Evolutionary conservation across 2,113 vertebrate genomes (phyloP), one percentile per base, ranked within the genome.

Genomic region (Rhodinocichla rosea): DNA sequence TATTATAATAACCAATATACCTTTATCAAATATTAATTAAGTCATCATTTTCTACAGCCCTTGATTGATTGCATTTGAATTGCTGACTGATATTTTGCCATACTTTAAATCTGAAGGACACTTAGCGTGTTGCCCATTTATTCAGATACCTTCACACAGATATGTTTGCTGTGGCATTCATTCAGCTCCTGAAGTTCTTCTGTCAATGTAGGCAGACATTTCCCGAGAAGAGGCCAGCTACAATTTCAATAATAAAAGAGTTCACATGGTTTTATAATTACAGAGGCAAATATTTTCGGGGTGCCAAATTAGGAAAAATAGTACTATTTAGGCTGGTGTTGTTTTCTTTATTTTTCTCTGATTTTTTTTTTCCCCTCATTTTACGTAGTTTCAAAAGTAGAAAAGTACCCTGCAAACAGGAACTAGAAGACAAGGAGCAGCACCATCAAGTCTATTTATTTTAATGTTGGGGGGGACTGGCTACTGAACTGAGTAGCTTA

Each of bases 21-120:
- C 75, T 94, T 90, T 92, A 91, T 95, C 75, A 96, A 97, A 92
- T 96, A 95, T 97, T 95, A 90, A 95, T 91, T 87, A 92, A 90
- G 27, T 62, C 42, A 68, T 92, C 30, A 59, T 88, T 95, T 96
- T 88, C 68, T 86, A 4, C 62, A 78, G 71, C 52, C 23, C 70
- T 67, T 94, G 82, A 92, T 65, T 82, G 87, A 94, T 91, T 77
- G 64, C 63, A 47, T 88, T 87, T 77, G 85, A 85, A 90, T 88
- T 94, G 57, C 67, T 82, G 57, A 47, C 87, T 83, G 87, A 47
- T 95, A 79, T 40, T 95, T 92, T 88, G 68, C 78, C 93, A 56
- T 78, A 60, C 35, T 81, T 87, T 12, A 82, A 40, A 59, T 87
- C 42, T 83, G 64, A 76, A 45, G 52, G 63, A 55, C 24, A 7